Evolutionary conservation across 2,113 vertebrate species (phyloP).

Genomic region (Cynopterus brachyotis): DNA sequence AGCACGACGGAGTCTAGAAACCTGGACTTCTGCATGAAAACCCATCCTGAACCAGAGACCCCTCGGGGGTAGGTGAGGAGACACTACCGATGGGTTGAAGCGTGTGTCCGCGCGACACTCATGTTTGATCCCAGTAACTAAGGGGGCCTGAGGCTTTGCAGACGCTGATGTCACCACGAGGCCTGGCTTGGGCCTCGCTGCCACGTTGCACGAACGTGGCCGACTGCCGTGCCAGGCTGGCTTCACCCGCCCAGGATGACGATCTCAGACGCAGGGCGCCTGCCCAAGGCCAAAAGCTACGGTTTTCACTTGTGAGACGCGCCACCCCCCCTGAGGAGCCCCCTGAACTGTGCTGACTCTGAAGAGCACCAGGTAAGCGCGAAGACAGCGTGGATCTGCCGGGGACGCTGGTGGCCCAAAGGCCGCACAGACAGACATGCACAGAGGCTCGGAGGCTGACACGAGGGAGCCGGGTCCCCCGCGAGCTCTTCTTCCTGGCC

Average conservation of each 20-base stretch:
- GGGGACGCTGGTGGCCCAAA: rapidly evolving
- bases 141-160: background rate
- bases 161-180: rapidly evolving
- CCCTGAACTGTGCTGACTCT: rapidly evolving
- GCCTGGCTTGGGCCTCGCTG: background rate
- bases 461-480: background rate
- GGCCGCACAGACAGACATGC: no score
- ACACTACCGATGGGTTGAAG: rapidly evolving
- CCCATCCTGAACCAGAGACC: no score
- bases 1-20: background rate
- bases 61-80: no score
- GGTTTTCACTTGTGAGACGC: rapidly evolving
- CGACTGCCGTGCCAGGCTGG: rapidly evolving
- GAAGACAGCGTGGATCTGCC: rapidly evolving
- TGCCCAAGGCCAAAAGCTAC: no score
- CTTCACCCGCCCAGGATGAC: rapidly evolving
- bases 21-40: no score
- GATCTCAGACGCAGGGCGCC: background rate
- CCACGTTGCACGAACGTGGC: background rate
- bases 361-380: rapidly evolving
- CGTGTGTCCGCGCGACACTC: background rate
- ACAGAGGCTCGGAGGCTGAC: background rate
- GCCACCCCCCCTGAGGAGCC: background rate
- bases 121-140: background rate
- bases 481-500: background rate